Evolutionary conservation across 2,113 vertebrate genomes (phyloP), one percentile per base, ranked within the genome.

Genomic region (Aspidoscelis tigris): DNA sequence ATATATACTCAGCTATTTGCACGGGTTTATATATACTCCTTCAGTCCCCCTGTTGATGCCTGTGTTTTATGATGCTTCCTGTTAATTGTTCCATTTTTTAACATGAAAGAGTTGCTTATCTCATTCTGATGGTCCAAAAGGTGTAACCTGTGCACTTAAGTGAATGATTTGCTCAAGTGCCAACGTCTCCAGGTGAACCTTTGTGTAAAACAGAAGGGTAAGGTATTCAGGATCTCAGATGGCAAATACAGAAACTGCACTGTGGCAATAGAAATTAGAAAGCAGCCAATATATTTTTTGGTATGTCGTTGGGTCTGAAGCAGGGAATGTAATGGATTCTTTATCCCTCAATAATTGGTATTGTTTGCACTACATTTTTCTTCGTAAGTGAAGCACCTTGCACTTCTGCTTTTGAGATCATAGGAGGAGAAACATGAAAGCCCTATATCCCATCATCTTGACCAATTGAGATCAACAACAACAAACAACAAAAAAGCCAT

Each of bases 231-330:
- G 68, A 83, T 91, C 88, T 90, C 80, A 84, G 83, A 55, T 55
- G 87, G 72, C 55, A 88, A 93, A 74, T 76, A 58, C 75, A 65
- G 87, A 81, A 79, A 80, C 88, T 90, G 81, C 95, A 80, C 88
- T 90, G 81, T 95, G 94, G 93, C 91, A 93, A 88, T 90, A 89
- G 94, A 82, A 90, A 93, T 85, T 92, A 94, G 91, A 94, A 50
- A 87, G 92, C 91, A 86, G 93, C 92, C 89, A 93, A 77, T 89
- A 85, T 89, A 88, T 50, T 93, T 92, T 92, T 90, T 85, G 91
- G 92, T 87, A 68, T 91, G 65, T 93, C 91, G 88, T 93, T 86
- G 44, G 88, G 91, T 95, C 92, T 90, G 94, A 86, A 85, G 88
- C 81, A 90, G 85, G 85, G 47, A 90, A 84, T 84, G 55, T 82